Evolutionary conservation across 2,888 invertebrate genomes (phyloP).

Genomic region (Chironomus riparius): DNA sequence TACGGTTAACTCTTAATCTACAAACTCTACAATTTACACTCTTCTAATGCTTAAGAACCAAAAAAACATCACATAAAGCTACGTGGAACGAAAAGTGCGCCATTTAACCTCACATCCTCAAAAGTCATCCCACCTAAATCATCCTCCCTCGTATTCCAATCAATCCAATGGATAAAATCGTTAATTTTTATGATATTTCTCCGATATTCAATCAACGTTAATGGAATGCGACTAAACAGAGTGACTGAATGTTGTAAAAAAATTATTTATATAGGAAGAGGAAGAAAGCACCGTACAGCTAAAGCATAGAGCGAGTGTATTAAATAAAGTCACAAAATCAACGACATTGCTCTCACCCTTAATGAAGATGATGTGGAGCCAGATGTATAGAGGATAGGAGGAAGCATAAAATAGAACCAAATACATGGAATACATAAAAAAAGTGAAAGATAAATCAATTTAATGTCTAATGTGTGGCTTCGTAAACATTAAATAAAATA

Average conservation of each 20-base stretch:
- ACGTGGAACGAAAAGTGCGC: no score
- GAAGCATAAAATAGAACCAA: neutral
- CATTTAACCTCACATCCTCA: no score
- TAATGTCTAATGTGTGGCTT: conserved; percentile 16
- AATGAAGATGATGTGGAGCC: conserved; percentile 17
- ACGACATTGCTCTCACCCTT: neutral
- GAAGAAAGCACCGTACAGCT: neutral
- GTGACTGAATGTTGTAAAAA: neutral
- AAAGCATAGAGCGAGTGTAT: neutral
- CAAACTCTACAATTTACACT: no score
- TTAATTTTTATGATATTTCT: conserved; percentile 2
- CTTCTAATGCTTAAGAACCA: no score
- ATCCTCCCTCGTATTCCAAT: no score
- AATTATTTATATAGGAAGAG: no score
- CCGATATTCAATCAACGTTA: conserved; percentile 20
- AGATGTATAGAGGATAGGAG: neutral
- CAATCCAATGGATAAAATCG: neutral
- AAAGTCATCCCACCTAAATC: no score
- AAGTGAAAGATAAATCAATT: conserved; percentile 19
- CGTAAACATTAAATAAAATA: conserved; percentile 23
- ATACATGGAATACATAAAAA: neutral
- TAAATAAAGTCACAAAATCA: conserved; percentile 25
- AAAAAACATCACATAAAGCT: no score
- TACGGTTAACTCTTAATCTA: no score
- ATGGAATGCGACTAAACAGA: conserved; percentile 13